Base-by-base conservation (phyloP, 1,140 invertebrate species). In the Rhagoletis zephyria region DNA sequence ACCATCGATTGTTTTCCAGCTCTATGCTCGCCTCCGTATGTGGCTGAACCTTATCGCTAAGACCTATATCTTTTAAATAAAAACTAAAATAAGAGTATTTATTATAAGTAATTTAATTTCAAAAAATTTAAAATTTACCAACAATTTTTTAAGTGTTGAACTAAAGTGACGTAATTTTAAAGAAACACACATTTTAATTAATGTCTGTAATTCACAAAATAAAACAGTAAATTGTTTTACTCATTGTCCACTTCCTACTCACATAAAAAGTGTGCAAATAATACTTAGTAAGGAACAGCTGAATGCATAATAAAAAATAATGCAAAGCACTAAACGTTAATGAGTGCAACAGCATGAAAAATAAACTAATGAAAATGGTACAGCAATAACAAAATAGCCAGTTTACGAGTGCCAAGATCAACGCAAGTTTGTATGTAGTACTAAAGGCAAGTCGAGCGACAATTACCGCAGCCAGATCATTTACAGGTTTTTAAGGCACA, bases 371-470 rank as follows among this genome's bases (percentile, higher is more conserved):
- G 45, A n/a, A 81, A 56, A 59, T 30, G 3, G 45, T n/a, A 81
- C 42, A 81, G 6, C 19, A 5, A 30, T 30, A 16, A 77, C 45
- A 67, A 74, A 16, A 7, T 4, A 77, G 42, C 74, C 16, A 56
- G 45, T 30, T 81, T 81, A 56, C 74, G 74, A 51, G 45, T 81
- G 74, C n/a, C 74, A 81, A 81, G 74, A 81, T 77, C 70, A 77
- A 56, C 70, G 7, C 70, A 77, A 30, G 30, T 30, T 30, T 30
- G 30, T 30, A 30, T 30, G 30, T 30, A 30, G 30, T 30, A 30
- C 30, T 30, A 30, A n/a, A 56, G 1, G n/a, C 48, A n/a, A 48
- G 16, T 48, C n/a, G 0, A n/a, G n/a, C 70, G n/a, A 19, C 48
- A 77, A 5, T 77, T 51, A 30, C 7, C 7, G 48, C 48, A 77